Percentiles rank a stretch among this genome's conserved stretches.
Conservation (phyloP, 1,140 invertebrate genomes). For the Bombus confusus region DNA sequence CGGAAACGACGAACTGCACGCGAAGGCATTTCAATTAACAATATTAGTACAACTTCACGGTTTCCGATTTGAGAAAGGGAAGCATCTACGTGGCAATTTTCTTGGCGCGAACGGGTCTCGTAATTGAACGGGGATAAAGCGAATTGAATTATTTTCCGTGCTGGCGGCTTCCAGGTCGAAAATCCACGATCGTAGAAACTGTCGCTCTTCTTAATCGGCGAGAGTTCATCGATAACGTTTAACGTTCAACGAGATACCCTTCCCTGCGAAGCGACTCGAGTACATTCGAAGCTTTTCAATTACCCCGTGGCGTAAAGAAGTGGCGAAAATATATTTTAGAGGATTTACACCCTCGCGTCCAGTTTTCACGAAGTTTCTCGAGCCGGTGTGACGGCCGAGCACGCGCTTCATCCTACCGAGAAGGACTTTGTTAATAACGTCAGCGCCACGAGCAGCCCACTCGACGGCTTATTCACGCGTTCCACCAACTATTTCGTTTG, state of each 20-base stretch:
- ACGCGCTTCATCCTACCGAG: neutral
- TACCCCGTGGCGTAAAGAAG: slow-evolving; percentile 1
- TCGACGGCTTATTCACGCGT: slow-evolving; percentile 44
- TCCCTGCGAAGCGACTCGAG: neutral
- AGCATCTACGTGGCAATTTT: neutral
- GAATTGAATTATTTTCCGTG: neutral
- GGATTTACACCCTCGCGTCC: slow-evolving; percentile 9
- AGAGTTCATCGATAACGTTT: slow-evolving; percentile 12
- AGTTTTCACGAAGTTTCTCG: slow-evolving; percentile 31
- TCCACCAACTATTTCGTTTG: slow-evolving; percentile 36
- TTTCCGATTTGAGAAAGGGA: neutral
- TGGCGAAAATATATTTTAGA: slow-evolving; percentile 29
- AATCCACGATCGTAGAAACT: neutral
- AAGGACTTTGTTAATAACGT: slow-evolving; percentile 45
- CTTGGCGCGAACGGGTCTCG: neutral
- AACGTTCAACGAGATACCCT: neutral
- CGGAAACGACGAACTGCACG: neutral
- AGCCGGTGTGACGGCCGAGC: neutral
- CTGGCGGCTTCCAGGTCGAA: neutral
- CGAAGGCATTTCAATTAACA: neutral
- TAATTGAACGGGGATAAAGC: neutral
- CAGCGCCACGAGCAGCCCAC: slow-evolving; percentile 28
- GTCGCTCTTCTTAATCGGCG: neutral
- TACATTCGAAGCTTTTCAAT: slow-evolving; percentile 17
- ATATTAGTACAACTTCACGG: neutral